Evolutionary conservation across 1,140 invertebrate species (phyloP), one percentile per base, ranked within the genome.

Genomic region (Drosophila guanche): DNA sequence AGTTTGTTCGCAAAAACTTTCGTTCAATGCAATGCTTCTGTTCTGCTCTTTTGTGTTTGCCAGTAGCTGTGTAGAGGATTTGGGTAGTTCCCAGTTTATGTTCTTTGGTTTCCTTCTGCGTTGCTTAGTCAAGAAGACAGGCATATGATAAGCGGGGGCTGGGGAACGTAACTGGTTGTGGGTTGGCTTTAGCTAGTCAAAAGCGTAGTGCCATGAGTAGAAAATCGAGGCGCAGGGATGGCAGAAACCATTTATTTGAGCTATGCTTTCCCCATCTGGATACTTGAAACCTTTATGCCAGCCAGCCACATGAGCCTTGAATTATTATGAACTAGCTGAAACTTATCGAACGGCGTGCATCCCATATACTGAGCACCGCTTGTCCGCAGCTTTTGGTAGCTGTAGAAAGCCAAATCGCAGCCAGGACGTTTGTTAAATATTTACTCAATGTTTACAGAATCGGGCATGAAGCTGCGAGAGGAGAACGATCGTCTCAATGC

Each of bases 401-500:
- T 58, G 42, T 37, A 60, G 43, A 37, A 40, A 46, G 12, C 12
- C 22, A 20, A 10, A n/a, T 5, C 12, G 6, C 22, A 16, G 20
- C n/a, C 10, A 8, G 8, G 20, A 6, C 4, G 8, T 6, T 37
- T 10, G 10, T 25, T 7, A 27, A 40, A 37, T 6, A 7, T 2
- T 6, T n/a, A 6, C 2, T 22, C 25, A 14, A 50, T 54, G 33
- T 45, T 50, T 85, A 2, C 68, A 91, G 90, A 91, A 51, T 68
- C 78, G 2, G 57, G 74, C n/a, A 67, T 79, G 53, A 91, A 94
- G 59, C 90, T 96, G 5, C 93, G 94, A 45, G 80, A 94, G 55
- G 94, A 95, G 76, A 95, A 96, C 73, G 94, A 95, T 67, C 92
- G 93, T 53, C 91, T 96, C n/a, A 94, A 94, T 52, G 93, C 93